Percentiles rank a stretch among this genome's conserved stretches.
Conservation (phyloP, 2,797 vertebrate species). For the Austrolebias charrua region DNA sequence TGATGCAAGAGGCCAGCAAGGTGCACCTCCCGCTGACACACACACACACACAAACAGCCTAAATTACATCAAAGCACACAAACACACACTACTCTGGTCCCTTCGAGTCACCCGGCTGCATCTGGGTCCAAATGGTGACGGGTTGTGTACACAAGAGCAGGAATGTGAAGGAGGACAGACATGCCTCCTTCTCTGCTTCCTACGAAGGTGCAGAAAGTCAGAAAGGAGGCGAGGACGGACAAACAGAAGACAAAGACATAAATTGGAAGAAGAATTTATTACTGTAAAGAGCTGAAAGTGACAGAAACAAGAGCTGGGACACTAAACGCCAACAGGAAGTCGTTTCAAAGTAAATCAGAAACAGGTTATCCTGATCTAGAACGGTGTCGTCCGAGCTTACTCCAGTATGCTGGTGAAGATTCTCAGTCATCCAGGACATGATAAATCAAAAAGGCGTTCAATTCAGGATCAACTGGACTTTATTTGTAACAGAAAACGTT, state of each 20-base stretch:
- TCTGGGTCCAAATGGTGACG: neutral
- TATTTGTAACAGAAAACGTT: no score
- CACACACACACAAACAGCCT: neutral
- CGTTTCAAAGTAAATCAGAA: no score
- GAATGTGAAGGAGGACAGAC: slow-evolving; percentile 64
- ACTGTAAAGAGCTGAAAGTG: no score
- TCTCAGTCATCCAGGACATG: no score
- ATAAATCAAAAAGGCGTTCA: no score
- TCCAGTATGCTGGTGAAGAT: no score
- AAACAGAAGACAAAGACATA: neutral
- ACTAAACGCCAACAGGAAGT: no score
- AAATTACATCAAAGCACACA: neutral
- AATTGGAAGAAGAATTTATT: no score
- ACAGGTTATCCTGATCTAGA: no score
- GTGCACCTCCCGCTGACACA: slow-evolving; percentile 37
- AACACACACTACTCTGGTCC: neutral
- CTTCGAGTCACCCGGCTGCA: slow-evolving; percentile 8
- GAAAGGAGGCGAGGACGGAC: neutral
- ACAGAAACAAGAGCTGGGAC: no score
- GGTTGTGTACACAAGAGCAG: slow-evolving; percentile 15
- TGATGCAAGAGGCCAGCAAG: slow-evolving; percentile 69
- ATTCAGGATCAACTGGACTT: no score
- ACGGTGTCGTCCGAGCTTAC: no score
- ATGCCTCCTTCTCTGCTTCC: slow-evolving; percentile 8
- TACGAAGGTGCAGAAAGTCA: slow-evolving; percentile 43